Conservation (phyloP, 2,797 vertebrate genomes). For the Protonibea diacanthus region DNA sequence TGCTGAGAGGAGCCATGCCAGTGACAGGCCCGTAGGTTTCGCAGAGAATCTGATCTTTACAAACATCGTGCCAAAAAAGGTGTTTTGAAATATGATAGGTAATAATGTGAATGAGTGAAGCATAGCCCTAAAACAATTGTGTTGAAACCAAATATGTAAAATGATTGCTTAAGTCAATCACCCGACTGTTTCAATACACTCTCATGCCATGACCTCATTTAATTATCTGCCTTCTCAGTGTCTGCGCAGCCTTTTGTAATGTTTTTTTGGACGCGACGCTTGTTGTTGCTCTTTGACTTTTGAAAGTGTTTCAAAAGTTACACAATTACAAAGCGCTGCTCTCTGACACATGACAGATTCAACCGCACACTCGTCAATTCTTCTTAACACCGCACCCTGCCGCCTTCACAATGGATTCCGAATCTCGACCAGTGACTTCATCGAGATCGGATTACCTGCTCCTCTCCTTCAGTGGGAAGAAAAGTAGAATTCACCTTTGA, state of each 20-base stretch:
- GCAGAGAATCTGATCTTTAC: conserved; percentile 34
- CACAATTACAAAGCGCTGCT: conserved; percentile 49
- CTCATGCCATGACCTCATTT: conserved; percentile 60
- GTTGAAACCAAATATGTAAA: conserved; percentile 54
- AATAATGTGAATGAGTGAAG: conserved; percentile 20
- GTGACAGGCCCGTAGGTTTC: conserved; percentile 24
- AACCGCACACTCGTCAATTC: conserved; percentile 60
- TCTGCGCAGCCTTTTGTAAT: conserved; percentile 41
- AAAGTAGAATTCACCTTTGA: conserved; percentile 74
- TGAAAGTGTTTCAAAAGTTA: conserved; percentile 58
- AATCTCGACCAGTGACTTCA: conserved; percentile 78
- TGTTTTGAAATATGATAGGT: conserved; percentile 46
- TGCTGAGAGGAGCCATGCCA: conserved; percentile 27
- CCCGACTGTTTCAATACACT: conserved; percentile 18
- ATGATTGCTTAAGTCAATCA: conserved; percentile 47
- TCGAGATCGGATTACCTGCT: conserved; percentile 74
- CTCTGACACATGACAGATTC: conserved; percentile 69
- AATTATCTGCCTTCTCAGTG: conserved; percentile 30
- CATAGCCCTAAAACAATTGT: conserved; percentile 33
- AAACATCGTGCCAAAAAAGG: conserved; percentile 41
- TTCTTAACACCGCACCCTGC: conserved; percentile 53
- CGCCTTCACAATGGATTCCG: conserved; percentile 69
- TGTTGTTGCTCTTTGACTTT: conserved; percentile 48
- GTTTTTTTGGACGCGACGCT: conserved; percentile 32
- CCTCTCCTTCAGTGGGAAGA: conserved; percentile 52